Evolutionary conservation across 2,797 vertebrate genomes (phyloP).

Genomic region (Protosalanx chinensis): DNA sequence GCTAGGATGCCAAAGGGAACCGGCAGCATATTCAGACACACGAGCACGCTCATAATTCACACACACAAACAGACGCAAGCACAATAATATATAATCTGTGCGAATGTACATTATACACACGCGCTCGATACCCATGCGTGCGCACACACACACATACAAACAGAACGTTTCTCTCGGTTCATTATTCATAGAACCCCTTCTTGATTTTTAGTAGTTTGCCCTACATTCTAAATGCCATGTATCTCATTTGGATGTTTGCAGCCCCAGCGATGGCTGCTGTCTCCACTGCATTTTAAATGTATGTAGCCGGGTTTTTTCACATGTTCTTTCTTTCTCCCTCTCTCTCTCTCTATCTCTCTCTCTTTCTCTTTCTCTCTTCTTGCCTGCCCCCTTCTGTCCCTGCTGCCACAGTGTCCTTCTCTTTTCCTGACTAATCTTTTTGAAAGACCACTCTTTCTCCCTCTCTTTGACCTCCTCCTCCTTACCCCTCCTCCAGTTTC

Average conservation of each 20-base stretch:
- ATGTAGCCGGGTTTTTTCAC: conserved; percentile 34
- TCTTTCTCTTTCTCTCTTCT: conserved; percentile 6
- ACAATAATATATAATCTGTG: background rate
- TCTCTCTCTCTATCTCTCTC: background rate
- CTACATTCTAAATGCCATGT: conserved; percentile 53
- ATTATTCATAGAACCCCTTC: conserved; percentile 49
- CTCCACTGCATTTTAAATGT: conserved; percentile 48
- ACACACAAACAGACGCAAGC: background rate
- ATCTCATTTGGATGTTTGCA: conserved; percentile 54
- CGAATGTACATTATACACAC: conserved; percentile 3
- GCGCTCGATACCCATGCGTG: background rate
- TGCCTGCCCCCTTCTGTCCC: background rate
- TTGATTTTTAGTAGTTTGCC: conserved; percentile 47
- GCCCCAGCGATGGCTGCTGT: conserved; percentile 35
- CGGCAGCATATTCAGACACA: conserved; percentile 14
- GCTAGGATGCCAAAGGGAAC: conserved; percentile 47
- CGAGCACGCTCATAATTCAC: conserved; percentile 7
- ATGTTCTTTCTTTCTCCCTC: conserved; percentile 10
- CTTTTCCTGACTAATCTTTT: too few relatives aligned
- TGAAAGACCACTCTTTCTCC: background rate
- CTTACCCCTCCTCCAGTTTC: background rate
- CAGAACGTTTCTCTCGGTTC: conserved; percentile 36
- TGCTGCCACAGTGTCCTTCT: too few relatives aligned
- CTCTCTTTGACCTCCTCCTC: background rate
- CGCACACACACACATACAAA: conserved; percentile 12